Conservation (phyloP, 2,797 vertebrate genomes). For the Enteromius anoplus region DNA sequence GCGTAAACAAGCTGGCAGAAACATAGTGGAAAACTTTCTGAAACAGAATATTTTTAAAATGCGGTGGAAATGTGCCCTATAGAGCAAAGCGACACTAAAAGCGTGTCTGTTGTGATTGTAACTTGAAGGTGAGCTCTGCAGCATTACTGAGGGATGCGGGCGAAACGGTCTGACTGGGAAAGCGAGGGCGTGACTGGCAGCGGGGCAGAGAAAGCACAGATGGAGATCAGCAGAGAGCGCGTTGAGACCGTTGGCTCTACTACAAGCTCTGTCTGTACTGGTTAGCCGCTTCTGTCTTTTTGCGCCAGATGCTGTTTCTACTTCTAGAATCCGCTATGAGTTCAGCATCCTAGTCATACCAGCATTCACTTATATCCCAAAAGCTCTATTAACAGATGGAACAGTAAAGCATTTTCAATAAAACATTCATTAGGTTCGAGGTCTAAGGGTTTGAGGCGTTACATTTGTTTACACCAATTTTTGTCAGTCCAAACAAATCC, state of each 20-base stretch:
- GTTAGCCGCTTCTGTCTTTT: slow-evolving; percentile 8
- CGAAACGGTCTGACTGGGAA: slow-evolving; percentile 50
- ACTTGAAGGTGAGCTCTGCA: slow-evolving; percentile 14
- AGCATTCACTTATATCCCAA: neutral
- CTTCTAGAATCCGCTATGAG: slow-evolving; percentile 26
- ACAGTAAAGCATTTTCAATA: neutral
- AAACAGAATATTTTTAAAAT: slow-evolving; percentile 11
- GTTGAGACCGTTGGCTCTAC: slow-evolving; percentile 52
- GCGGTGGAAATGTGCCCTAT: neutral
- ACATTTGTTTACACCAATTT: neutral
- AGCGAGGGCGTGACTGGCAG: slow-evolving; percentile 65
- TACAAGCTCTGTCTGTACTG: slow-evolving; percentile 35
- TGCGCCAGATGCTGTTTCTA: slow-evolving; percentile 41
- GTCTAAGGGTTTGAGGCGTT: neutral
- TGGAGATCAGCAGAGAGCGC: slow-evolving; percentile 69
- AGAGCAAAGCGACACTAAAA: neutral
- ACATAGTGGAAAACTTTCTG: neutral
- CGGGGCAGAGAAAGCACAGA: slow-evolving; percentile 67
- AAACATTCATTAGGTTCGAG: slow-evolving; percentile 2
- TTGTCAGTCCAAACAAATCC: neutral
- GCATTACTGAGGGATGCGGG: slow-evolving; percentile 7
- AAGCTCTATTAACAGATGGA: slow-evolving; percentile 7
- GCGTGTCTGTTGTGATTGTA: slow-evolving; percentile 8
- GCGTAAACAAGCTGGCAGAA: slow-evolving; percentile 32
- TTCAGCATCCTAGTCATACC: slow-evolving; percentile 10